Conservation (phyloP, 1,140 invertebrate species). For the Drosophila novamexicana region DNA sequence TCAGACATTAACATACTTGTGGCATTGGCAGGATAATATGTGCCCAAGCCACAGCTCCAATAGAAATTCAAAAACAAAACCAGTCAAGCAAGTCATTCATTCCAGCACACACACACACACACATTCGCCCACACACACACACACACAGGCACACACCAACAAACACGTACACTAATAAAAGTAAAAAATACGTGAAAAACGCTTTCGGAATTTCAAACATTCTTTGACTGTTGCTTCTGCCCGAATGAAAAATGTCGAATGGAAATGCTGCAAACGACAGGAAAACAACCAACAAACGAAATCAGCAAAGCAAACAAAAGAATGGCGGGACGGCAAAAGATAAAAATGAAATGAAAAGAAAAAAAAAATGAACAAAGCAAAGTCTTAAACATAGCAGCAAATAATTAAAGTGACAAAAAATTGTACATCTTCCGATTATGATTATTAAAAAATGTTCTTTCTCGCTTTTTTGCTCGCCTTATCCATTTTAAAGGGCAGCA, state of each 20-base stretch:
- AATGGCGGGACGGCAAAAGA: constrained; percentile 17
- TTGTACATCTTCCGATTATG: constrained; percentile 43
- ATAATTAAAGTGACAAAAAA: constrained; percentile 68
- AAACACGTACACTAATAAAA: constrained; percentile 63
- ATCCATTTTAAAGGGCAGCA: constrained; percentile 47
- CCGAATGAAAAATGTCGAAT: constrained; percentile 63
- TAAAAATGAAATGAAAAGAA: constrained; percentile 15
- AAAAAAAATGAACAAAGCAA: constrained; percentile 28
- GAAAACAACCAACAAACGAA: constrained; percentile 45
- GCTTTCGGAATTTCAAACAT: constrained; percentile 76
- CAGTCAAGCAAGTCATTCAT: constrained; percentile 75
- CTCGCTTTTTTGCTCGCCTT: constrained; percentile 52
- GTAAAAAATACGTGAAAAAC: constrained; percentile 75
- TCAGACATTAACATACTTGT: constrained; percentile 49
- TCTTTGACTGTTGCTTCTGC: constrained; percentile 39
- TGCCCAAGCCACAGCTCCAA: constrained; percentile 14
- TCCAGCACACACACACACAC: constrained; percentile 39
- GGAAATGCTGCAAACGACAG: constrained; percentile 70
- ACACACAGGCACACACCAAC: constrained; percentile 38
- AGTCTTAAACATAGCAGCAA: constrained; percentile 42
- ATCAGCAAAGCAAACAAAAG: constrained; percentile 69
- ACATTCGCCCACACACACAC: constrained; percentile 11
- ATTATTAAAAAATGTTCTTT: constrained; percentile 35
- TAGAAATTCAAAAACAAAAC: constrained; percentile 29
- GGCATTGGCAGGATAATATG: constrained; percentile 48